Base-by-base conservation (phyloP, 1,140 invertebrate species). In the Glomeris maerens region DNA sequence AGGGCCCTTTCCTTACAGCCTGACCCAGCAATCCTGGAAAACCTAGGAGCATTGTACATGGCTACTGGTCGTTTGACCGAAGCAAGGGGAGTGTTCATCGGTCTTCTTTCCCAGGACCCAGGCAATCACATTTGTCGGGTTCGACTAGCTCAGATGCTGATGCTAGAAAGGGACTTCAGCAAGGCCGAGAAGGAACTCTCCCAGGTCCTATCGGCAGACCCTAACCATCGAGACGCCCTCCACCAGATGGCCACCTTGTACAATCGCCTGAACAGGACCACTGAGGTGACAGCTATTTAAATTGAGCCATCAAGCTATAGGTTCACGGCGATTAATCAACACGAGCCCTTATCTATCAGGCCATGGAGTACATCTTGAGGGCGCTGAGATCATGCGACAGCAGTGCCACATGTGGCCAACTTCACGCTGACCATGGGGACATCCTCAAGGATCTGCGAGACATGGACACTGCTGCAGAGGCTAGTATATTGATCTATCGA, bases 1-100 rank as follows among this genome's bases (percentile, higher is more conserved):
- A 67, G 64, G 44, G 61, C 60, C 28, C 52, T 65, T 26, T 39
- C 45, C 1, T 50, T 60, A 20, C 38, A 57, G 39, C 54, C 54
- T 20, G 56, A 58, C 38, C 56, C 56, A 0, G 40, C 50, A 45
- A 44, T 57, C 5, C 53, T 59, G 51, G 60, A 62, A 52, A 58
- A 59, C 46, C 48, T 62, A 21, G 60, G 59, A 13, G 52, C 61
- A 27, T 50, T 62, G 17, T 62, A 61, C 45, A 45, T 62, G 7
- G 57, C 45, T 21, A 57, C 59, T 10, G 56, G 56, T 23, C 50
- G 58, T 31, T 49, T 58, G 17, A 42, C 39, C 27, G 57, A 62
- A 49, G 60, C 58, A 0, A 52, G 53, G 47, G 27, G n/a, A n/a
- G n/a, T n/a, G n/a, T n/a, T n/a, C n/a, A n/a, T n/a, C n/a, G n/a